Percentiles rank a stretch among this genome's conserved stretches.
Conservation (phyloP, 2,888 invertebrate genomes). For the Caradrina clavipalpis region DNA sequence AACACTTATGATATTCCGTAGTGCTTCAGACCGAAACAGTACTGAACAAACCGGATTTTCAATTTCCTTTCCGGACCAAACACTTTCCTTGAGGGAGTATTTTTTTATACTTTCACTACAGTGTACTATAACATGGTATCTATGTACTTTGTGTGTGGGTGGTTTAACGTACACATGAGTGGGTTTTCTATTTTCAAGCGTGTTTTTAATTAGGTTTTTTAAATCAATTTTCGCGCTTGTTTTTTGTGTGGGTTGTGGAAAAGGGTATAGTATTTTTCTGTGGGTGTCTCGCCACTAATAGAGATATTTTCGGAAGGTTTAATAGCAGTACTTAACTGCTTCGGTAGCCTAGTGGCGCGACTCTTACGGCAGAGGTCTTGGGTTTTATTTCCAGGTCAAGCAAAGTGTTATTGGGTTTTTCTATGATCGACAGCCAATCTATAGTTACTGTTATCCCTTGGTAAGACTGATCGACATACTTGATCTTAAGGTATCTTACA, state of each 20-base stretch:
- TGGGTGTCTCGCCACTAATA: no score
- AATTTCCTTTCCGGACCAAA: constrained; percentile 68
- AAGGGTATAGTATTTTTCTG: not conserved
- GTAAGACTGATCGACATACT: no score
- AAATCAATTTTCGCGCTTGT: not conserved
- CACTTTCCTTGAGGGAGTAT: constrained; percentile 62
- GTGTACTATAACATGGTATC: constrained; percentile 27
- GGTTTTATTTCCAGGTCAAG: no score
- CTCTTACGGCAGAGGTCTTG: no score
- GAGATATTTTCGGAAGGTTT: no score
- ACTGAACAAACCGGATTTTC: constrained; percentile 67
- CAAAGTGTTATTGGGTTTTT: no score
- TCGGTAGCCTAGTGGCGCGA: no score
- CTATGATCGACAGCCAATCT: no score
- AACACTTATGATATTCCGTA: constrained; percentile 54
- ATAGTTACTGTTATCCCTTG: no score
- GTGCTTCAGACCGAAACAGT: constrained; percentile 59
- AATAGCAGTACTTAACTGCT: no score
- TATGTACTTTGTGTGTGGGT: constrained; percentile 4
- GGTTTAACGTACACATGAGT: constrained; percentile 21
- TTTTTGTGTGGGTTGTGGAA: not conserved
- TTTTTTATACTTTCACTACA: constrained; percentile 53
- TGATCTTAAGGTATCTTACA: no score
- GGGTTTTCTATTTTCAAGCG: constrained; percentile 22
- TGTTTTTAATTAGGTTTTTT: constrained; percentile 3